Evolutionary conservation across 2,797 vertebrate species (phyloP).

Genomic region (Salmo trutta): DNA sequence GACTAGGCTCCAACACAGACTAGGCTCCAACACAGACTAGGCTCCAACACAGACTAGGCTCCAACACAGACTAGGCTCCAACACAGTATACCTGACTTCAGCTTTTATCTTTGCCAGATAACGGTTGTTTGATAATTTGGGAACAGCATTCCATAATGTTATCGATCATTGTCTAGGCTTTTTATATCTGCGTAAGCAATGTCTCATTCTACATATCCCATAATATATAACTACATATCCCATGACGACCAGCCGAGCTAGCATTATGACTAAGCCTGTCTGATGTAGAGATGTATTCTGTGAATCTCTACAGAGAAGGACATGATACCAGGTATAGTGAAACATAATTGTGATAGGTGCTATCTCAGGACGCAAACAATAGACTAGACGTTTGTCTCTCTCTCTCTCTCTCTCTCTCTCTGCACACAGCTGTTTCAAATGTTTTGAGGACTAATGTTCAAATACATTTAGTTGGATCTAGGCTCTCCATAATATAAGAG

Average conservation of each 20-base stretch:
- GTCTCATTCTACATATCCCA: not conserved
- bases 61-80: no score
- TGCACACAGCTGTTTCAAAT: not conserved
- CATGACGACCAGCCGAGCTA: not conserved
- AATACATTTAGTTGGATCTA: not conserved
- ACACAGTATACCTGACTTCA: no score
- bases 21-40: no score
- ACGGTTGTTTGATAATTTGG: not conserved
- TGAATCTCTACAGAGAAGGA: constrained; percentile 26
- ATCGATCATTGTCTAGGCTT: not conserved
- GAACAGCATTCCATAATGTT: not conserved
- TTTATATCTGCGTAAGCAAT: not conserved
- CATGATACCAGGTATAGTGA: not conserved
- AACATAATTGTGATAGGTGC: not conserved
- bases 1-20: no score
- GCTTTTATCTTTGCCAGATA: not conserved
- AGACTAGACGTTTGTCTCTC: no score
- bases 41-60: no score
- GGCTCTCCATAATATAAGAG: not conserved
- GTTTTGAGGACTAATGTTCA: not conserved
- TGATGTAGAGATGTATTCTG: constrained; percentile 15
- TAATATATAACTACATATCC: not conserved
- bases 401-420: not conserved
- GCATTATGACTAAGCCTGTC: constrained; percentile 20
- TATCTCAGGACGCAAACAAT: constrained; percentile 16